Base-by-base conservation (phyloP, 2,797 vertebrate genomes). In the Chaenodraco wilsoni region DNA sequence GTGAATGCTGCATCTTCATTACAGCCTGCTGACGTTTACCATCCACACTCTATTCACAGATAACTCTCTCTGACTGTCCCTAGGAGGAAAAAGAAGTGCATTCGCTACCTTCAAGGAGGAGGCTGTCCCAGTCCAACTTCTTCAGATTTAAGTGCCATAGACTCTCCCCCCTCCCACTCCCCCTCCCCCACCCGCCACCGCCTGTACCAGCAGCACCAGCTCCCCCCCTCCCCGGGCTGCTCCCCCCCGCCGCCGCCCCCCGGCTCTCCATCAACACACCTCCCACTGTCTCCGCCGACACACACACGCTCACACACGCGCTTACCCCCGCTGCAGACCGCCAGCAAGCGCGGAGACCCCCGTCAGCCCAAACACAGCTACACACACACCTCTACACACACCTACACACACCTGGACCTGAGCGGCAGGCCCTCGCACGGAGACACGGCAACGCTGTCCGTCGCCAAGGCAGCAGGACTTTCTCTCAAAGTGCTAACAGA, bases 41-140 rank as follows among this genome's bases (percentile, higher is more conserved):
- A 93, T 96, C 93, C 95, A 92, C 94, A 93, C 95, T 96, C 95
- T 96, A 94, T 96, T 98, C 95, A 98, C 96, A 95, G 95, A 95
- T 93, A 94, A 95, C 95, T 97, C 95, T 98, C 95, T 97, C 90
- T 95, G 96, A 95, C 96, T 97, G 94, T 98, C 94, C 96, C 92
- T 96, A 99, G 97, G 98, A 97, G 97, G 96, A 99, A 99, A 97
- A 99, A 99, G 97, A 99, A 99, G 95, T 99, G 98, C 96, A 96
- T 98, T 98, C 97, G 97, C 95, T 99, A 97, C 96, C 94, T 99
- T 96, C 97, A 98, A 94, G 95, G 97, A 97, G 96, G 96, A 96
- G 95, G 94, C 94, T 98, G 96, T 91, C 89, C 95, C 96, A 98
- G 96, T 94, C 97, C 97, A 94, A 84, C 96, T 96, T 98, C 97